These are phyloP conservation scores for Psittacula derbiana DNA, from an alignment of 2,797 vertebrate species.

Conservation along the genomic window DNA sequence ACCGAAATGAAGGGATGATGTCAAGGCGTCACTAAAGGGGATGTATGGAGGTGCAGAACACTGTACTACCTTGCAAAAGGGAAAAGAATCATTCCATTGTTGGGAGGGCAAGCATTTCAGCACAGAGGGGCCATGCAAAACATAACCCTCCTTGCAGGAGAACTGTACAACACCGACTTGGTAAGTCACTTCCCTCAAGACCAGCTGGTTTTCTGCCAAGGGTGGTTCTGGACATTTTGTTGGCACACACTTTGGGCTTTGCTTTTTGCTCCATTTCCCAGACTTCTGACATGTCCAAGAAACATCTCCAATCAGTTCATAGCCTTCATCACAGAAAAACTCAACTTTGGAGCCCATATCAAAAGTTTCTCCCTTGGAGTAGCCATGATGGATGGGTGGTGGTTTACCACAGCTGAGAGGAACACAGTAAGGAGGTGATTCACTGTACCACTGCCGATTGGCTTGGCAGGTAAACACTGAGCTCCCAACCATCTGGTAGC, in stretches of 20 bases:
- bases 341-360: conserved; percentile 88
- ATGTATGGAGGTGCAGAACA: conserved; percentile 87
- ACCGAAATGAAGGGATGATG: conserved; percentile 79
- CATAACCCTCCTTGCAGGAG: conserved; percentile 90
- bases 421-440: conserved; percentile 82
- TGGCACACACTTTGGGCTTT: conserved; percentile 85
- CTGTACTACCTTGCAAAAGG: conserved; percentile 86
- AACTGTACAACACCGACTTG: conserved; percentile 86
- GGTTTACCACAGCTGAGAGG: conserved; percentile 89
- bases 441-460: conserved; percentile 92
- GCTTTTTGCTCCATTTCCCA: conserved; percentile 87
- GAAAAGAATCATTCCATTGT: conserved; percentile 94
- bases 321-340: conserved; percentile 91
- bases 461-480: conserved; percentile 87
- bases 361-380: conserved; percentile 82
- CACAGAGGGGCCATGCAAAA: conserved; percentile 83
- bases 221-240: conserved; percentile 92
- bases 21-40: conserved; percentile 82
- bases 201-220: conserved; percentile 88
- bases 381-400: conserved; percentile 83
- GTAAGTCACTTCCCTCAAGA: conserved; percentile 82
- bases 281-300: conserved; percentile 92
- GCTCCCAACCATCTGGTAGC: conserved; percentile 85
- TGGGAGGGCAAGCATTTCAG: conserved; percentile 87
- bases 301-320: conserved; percentile 86